Evolutionary conservation across 2,888 invertebrate genomes (phyloP).

Genomic region (Ditylenchus weischeri): DNA sequence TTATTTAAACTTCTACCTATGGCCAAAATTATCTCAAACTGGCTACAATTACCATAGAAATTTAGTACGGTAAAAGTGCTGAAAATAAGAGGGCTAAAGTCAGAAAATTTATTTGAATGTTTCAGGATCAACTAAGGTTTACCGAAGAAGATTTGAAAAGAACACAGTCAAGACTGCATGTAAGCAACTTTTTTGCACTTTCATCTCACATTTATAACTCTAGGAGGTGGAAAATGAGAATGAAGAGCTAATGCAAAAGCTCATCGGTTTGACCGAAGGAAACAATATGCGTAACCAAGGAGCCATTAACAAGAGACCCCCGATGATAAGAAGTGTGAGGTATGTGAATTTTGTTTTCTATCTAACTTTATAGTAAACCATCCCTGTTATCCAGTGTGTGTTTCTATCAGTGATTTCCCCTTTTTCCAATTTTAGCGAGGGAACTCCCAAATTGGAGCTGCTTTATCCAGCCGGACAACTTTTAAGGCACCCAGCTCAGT

Average conservation of each 20-base stretch:
- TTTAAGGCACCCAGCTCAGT: too few relatives aligned
- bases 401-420: neutral
- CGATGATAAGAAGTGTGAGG: slow-evolving; percentile 44
- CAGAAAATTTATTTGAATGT: too few relatives aligned
- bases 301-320: slow-evolving; percentile 30
- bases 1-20: too few relatives aligned
- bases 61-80: too few relatives aligned
- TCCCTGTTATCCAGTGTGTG: neutral
- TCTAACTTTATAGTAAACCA: slow-evolving; percentile 9
- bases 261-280: slow-evolving; percentile 62
- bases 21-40: too few relatives aligned
- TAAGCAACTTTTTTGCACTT: slow-evolving; percentile 9
- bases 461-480: slow-evolving; percentile 50
- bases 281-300: neutral
- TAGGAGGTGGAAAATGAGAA: slow-evolving; percentile 92
- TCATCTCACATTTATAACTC: slow-evolving; percentile 18
- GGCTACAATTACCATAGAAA: too few relatives aligned
- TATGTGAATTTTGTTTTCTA: slow-evolving; percentile 16
- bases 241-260: slow-evolving; percentile 85
- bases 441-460: slow-evolving; percentile 60
- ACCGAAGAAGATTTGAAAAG: slow-evolving; percentile 83
- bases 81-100: too few relatives aligned
- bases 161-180: slow-evolving; percentile 46
- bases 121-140: slow-evolving; percentile 77
- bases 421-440: slow-evolving; percentile 50